phyloP scores from a whole-genome alignment of 2,113 vertebrate species.

The Phyllostomus hastatus region DNA sequence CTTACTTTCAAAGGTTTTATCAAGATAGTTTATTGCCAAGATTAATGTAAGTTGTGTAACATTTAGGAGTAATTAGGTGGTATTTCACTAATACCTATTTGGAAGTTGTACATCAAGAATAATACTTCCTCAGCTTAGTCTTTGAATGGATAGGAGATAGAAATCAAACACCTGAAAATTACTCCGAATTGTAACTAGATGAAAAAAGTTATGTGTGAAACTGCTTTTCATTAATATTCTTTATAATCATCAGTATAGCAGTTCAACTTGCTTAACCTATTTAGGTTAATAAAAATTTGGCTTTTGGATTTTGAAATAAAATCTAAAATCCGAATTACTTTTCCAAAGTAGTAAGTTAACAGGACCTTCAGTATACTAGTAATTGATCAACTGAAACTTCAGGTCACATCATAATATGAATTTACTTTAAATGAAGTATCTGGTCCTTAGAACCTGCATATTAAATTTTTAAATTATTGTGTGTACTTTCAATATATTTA shows the following conservation, averaged over 20 bases:
- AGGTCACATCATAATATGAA: background rate
- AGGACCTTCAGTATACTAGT: background rate
- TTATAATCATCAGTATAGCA: background rate
- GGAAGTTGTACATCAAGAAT: constrained; percentile 8
- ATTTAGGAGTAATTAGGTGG: constrained; percentile 9
- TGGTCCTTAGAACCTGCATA: background rate
- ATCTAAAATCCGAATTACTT: background rate
- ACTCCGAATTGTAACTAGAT: constrained; percentile 5
- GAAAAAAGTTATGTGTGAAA: background rate
- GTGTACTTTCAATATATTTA: background rate
- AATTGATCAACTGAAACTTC: constrained; percentile 25
- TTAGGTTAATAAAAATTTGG: background rate
- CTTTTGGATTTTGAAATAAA: constrained; percentile 34
- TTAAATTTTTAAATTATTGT: background rate
- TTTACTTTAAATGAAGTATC: background rate
- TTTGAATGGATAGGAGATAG: constrained; percentile 22
- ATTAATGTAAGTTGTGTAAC: constrained; percentile 8
- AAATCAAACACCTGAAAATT: background rate
- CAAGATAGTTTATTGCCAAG: constrained; percentile 38
- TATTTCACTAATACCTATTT: constrained; percentile 19
- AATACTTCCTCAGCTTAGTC: constrained; percentile 27
- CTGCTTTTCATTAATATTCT: background rate
- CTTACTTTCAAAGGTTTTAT: constrained; percentile 37
- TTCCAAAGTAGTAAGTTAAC: constrained; percentile 28
- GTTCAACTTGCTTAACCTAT: background rate